phyloP scores from a whole-genome alignment of 1,140 invertebrate species.

The Drosophila kikkawai region DNA sequence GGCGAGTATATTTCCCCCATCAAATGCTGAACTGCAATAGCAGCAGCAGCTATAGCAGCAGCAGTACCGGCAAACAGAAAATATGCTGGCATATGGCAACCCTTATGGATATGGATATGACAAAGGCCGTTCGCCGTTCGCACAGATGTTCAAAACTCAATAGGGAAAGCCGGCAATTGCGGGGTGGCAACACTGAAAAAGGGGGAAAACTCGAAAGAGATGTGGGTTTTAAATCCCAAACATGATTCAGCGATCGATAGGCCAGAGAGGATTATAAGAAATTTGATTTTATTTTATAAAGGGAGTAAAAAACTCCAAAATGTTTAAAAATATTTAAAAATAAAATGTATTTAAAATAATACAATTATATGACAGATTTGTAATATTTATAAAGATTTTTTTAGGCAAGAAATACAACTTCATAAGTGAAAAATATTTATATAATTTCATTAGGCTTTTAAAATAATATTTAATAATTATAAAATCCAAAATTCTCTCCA shows the following conservation, averaged over 20 bases:
- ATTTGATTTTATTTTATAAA: not conserved
- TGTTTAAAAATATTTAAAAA: not conserved
- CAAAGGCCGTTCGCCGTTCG: slow-evolving; percentile 46
- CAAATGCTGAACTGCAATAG: slow-evolving; percentile 34
- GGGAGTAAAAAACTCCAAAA: not conserved
- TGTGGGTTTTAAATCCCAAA: slow-evolving; percentile 15
- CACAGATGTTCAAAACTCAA: slow-evolving; percentile 55
- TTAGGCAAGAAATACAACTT: too few species aligned
- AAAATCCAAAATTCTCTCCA: not conserved
- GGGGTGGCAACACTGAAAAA: slow-evolving; percentile 67
- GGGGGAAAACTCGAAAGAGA: slow-evolving; percentile 19
- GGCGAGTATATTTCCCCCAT: slow-evolving; percentile 57
- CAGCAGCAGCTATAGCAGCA: slow-evolving; percentile 13
- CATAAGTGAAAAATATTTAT: too few species aligned
- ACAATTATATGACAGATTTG: too few species aligned
- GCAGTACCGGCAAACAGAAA: slow-evolving; percentile 44
- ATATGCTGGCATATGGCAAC: slow-evolving; percentile 81
- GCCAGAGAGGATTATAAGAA: not conserved
- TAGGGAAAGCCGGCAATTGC: slow-evolving; percentile 34
- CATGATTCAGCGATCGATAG: slow-evolving; percentile 31
- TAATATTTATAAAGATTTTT: too few species aligned
- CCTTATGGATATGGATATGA: slow-evolving; percentile 61
- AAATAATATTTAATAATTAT: not conserved
- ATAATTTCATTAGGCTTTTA: not conserved
- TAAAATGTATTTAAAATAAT: not conserved